phyloP scores from a whole-genome alignment of 2,113 vertebrate genomes.

The Pelusios castaneus region DNA sequence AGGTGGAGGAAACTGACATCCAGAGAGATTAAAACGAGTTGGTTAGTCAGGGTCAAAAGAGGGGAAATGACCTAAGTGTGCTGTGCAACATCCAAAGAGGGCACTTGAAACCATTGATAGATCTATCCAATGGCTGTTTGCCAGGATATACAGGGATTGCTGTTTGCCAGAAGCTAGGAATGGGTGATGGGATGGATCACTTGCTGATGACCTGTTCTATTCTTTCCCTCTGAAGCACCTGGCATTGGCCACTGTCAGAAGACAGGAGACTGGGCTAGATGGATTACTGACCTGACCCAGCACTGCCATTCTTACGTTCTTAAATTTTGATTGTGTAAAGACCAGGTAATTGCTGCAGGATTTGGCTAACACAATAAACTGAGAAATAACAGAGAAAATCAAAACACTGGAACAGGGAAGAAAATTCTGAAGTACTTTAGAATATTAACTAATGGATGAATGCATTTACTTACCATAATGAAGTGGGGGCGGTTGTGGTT shows the following conservation, averaged over 20 bases:
- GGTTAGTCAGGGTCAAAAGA: not conserved
- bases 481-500: conserved; percentile 46
- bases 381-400: not conserved
- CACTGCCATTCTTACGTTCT: not conserved
- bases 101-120: not conserved
- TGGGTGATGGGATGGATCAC: not conserved
- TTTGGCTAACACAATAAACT: conserved; percentile 1
- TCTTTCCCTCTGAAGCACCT: no score
- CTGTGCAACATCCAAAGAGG: not conserved
- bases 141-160: no score
- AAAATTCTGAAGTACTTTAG: conserved; percentile 57
- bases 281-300: no score
- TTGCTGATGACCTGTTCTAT: not conserved
- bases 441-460: conserved; percentile 59
- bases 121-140: no score
- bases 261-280: no score
- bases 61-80: not conserved
- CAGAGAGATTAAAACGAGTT: not conserved
- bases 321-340: not conserved
- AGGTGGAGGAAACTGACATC: not conserved
- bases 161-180: not conserved
- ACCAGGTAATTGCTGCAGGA: not conserved
- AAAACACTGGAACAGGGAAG: conserved; percentile 24
- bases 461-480: conserved; percentile 51
- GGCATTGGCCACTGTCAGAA: no score